Conservation (phyloP, 1,140 invertebrate species). For the Gerris buenoi region DNA sequence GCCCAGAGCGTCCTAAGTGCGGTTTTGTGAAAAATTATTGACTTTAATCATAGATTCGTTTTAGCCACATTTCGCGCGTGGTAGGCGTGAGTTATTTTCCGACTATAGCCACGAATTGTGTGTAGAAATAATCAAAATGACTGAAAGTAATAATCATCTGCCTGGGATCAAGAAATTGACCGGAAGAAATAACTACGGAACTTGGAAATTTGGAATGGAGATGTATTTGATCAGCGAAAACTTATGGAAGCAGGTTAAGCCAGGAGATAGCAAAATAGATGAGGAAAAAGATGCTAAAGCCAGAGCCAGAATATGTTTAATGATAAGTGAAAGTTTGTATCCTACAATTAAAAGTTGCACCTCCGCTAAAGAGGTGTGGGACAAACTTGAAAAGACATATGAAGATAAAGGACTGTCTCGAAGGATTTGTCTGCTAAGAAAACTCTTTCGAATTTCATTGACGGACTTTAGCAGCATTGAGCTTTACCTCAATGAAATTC, state of each 20-base stretch:
- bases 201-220: slow-evolving; percentile 23
- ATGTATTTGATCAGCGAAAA: slow-evolving; percentile 23
- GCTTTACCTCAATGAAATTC: neutral
- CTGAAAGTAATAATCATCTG: neutral
- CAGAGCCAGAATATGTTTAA: neutral
- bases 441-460: slow-evolving; percentile 11
- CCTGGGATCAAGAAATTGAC: neutral
- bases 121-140: too few relatives aligned
- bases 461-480: neutral
- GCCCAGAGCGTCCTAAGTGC: too few relatives aligned
- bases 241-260: slow-evolving; percentile 19
- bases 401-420: slow-evolving; percentile 18
- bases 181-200: slow-evolving; percentile 16
- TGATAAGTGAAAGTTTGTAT: neutral
- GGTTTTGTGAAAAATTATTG: too few relatives aligned
- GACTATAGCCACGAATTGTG: too few relatives aligned
- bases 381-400: slow-evolving; percentile 14
- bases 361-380: slow-evolving; percentile 16
- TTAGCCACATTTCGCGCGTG: too few relatives aligned
- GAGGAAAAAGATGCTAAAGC: neutral
- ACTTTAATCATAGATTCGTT: too few relatives aligned
- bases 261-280: slow-evolving; percentile 5
- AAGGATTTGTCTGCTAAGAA: slow-evolving; percentile 14
- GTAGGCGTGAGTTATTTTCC: too few relatives aligned
- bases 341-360: slow-evolving; percentile 9